These are phyloP conservation scores for Microvelia longipes DNA, from an alignment of 1,140 invertebrate species.

Conservation along the genomic window DNA sequence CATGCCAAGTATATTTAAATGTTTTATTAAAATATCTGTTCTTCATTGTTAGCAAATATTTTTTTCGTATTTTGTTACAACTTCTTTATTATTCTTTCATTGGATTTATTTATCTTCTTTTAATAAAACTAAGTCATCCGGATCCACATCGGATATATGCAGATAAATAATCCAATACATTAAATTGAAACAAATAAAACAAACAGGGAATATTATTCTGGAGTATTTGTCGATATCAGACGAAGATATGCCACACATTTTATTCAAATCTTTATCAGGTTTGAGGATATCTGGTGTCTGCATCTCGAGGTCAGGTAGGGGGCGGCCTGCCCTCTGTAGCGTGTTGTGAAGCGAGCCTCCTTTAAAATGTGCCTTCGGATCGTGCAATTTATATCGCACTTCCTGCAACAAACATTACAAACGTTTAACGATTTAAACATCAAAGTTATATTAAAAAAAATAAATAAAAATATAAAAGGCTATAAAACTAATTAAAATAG, in stretches of 20 bases:
- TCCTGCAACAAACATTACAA: conserved; percentile 76
- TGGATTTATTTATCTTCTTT: no score
- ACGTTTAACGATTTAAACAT: no score
- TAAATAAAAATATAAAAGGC: no score
- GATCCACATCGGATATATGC: conserved; percentile 85
- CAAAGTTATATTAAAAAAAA: no score
- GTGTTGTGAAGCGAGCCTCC: conserved; percentile 76
- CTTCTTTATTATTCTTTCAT: no score
- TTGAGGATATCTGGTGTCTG: conserved; percentile 47
- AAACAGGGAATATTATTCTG: conserved; percentile 86
- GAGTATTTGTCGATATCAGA: conserved; percentile 95
- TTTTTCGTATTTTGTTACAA: no score
- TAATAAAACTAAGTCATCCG: conserved; percentile 75
- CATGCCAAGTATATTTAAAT: no score
- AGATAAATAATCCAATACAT: conserved; percentile 97
- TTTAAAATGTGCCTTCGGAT: conserved; percentile 80
- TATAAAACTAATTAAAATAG: no score
- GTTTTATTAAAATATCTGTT: no score
- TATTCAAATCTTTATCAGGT: conserved; percentile 51
- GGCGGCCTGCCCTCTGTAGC: conserved; percentile 45
- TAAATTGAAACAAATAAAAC: conserved; percentile 92
- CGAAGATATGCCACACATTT: conserved; percentile 61
- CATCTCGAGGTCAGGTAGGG: conserved; percentile 44
- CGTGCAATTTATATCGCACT: conserved; percentile 84
- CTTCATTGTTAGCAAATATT: no score